A percentile compares a stretch with the other conserved stretches of the same genome.
Evolutionary conservation across 2,113 vertebrate species (phyloP).

Genomic region (Mionectes macconnelli): DNA sequence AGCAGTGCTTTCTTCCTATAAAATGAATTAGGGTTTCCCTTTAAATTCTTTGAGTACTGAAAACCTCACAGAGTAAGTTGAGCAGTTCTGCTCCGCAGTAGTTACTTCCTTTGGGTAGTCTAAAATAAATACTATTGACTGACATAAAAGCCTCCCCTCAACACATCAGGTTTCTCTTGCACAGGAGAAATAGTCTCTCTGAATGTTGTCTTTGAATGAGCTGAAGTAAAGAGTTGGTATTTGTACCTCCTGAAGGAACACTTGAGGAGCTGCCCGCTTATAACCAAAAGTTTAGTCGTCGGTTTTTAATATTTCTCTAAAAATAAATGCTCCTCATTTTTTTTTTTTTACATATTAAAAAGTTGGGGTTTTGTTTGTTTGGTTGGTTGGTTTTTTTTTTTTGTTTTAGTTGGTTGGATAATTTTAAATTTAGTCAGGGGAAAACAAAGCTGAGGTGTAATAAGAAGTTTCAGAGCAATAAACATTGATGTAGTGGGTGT

Average conservation of each 20-base stretch:
- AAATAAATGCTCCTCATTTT: neutral
- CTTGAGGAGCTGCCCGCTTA: neutral
- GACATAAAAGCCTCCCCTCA: neutral
- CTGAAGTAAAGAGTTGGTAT: neutral
- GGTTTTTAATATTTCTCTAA: neutral
- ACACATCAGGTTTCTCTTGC: neutral
- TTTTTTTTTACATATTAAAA: too few species aligned
- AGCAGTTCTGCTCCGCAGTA: neutral
- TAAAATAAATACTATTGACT: neutral
- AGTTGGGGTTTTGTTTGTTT: fast-evolving
- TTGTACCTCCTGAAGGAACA: neutral
- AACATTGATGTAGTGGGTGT: neutral
- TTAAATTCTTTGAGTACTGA: neutral
- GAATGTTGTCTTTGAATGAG: neutral
- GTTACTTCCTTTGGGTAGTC: neutral
- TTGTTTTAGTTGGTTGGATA: neutral
- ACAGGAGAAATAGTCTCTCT: neutral
- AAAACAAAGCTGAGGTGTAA: fast-evolving
- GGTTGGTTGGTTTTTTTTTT: neutral
- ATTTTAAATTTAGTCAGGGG: neutral
- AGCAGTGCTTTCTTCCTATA: neutral
- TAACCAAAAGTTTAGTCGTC: neutral
- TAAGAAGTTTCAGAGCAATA: neutral
- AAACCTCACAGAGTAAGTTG: neutral
- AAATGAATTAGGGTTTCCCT: neutral